Evolutionary conservation across 2,797 vertebrate genomes (phyloP).

Genomic region (Chelon auratus): DNA sequence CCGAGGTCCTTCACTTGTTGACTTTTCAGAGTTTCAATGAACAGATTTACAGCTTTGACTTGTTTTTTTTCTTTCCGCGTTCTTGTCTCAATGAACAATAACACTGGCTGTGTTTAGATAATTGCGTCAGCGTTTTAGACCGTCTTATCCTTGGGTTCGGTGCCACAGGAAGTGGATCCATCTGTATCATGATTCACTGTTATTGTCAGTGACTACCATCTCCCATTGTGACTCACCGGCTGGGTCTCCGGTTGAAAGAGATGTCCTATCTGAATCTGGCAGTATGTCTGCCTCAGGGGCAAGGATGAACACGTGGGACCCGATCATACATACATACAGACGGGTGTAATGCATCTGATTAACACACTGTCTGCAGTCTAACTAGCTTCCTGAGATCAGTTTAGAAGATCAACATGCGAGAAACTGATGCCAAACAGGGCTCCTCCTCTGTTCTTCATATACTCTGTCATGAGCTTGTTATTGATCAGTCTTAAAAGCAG

Average conservation of each 20-base stretch:
- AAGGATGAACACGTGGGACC: conserved; percentile 14
- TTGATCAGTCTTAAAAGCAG: conserved; percentile 76
- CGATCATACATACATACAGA: conserved; percentile 18
- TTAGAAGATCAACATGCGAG: conserved; percentile 37
- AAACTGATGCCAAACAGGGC: conserved; percentile 33
- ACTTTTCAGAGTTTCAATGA: too few species aligned
- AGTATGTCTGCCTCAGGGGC: conserved; percentile 25
- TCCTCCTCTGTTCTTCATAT: conserved; percentile 19
- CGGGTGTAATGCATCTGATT: conserved; percentile 55
- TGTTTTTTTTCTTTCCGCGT: neutral
- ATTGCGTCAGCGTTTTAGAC: conserved; percentile 21
- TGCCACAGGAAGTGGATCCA: conserved; percentile 64
- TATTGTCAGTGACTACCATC: conserved; percentile 62
- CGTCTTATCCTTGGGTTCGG: conserved; percentile 18
- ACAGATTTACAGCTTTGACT: neutral
- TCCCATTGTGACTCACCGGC: conserved; percentile 58
- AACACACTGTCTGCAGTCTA: conserved; percentile 43
- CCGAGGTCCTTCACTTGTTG: too few species aligned
- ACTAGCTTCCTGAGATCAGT: conserved; percentile 32
- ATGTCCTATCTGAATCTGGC: conserved; percentile 35
- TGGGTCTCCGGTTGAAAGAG: conserved; percentile 54
- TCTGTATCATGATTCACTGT: conserved; percentile 68
- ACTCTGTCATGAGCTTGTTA: conserved; percentile 52
- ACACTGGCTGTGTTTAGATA: neutral
- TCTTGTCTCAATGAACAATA: neutral